These are phyloP conservation scores for Drosophila testacea DNA, from an alignment of 2,888 invertebrate genomes.

Conservation along the genomic window DNA sequence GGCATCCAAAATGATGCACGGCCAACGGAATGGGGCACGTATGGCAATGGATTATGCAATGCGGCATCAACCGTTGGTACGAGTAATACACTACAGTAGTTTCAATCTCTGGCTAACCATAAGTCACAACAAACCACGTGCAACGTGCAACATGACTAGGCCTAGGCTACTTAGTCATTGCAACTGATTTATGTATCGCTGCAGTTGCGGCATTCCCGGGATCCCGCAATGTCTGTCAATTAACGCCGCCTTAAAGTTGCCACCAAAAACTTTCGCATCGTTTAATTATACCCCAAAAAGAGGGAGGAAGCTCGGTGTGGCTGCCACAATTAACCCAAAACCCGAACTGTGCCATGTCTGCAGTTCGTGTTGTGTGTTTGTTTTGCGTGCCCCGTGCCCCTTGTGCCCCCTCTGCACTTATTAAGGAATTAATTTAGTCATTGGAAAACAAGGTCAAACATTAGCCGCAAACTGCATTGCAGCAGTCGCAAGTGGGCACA, in stretches of 20 bases:
- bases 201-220: constrained; percentile 48
- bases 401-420: constrained; percentile 62
- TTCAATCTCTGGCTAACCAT: constrained; percentile 63
- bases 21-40: constrained; percentile 35
- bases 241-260: constrained; percentile 66
- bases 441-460: constrained; percentile 85
- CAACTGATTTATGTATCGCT: constrained; percentile 69
- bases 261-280: constrained; percentile 68
- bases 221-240: constrained; percentile 75
- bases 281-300: constrained; percentile 62
- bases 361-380: constrained; percentile 70
- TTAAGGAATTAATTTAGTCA: constrained; percentile 82
- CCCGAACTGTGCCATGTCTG: constrained; percentile 73
- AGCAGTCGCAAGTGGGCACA: constrained; percentile 69
- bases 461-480: constrained; percentile 85
- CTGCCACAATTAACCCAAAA: constrained; percentile 63
- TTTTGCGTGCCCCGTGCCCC: constrained; percentile 30
- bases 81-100: constrained; percentile 48
- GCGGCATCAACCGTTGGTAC: constrained; percentile 56
- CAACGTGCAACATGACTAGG: constrained; percentile 64
- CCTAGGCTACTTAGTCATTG: constrained; percentile 71
- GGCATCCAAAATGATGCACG: constrained; percentile 75
- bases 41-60: constrained; percentile 71
- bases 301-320: constrained; percentile 7
- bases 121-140: constrained; percentile 63